phyloP scores from a whole-genome alignment of 2,113 vertebrate genomes.

The Syrrhaptes paradoxus region DNA sequence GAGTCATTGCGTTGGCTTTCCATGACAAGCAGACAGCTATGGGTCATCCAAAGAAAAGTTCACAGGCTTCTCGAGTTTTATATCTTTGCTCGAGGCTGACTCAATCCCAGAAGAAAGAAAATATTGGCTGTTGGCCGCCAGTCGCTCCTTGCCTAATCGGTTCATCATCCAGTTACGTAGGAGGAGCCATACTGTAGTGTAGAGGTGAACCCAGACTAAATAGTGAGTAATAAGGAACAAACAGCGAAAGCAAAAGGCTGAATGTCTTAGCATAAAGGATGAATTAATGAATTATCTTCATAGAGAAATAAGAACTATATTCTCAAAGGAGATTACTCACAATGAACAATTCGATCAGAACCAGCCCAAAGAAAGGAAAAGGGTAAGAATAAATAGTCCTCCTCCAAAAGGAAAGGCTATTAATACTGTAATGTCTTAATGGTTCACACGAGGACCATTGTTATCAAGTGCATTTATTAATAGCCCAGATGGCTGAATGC shows the following conservation, averaged over 20 bases:
- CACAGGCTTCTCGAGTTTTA: not conserved
- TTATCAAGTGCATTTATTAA: slow-evolving; percentile 58
- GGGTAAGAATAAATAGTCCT: slow-evolving; percentile 39
- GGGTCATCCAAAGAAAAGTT: not conserved
- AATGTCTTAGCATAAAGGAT: slow-evolving; percentile 4
- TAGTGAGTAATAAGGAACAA: not conserved
- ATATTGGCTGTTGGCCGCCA: not conserved
- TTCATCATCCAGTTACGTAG: not conserved
- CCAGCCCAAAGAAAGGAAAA: slow-evolving; percentile 35
- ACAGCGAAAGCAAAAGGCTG: not conserved
- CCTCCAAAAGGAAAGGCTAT: slow-evolving; percentile 55
- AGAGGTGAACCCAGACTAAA: slow-evolving; percentile 3
- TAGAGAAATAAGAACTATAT: slow-evolving; percentile 2
- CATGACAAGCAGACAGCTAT: not conserved
- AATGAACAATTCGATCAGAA: slow-evolving; percentile 26
- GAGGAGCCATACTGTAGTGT: rapidly evolving
- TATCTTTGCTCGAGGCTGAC: not conserved
- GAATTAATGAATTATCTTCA: slow-evolving; percentile 46
- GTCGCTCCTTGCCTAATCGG: not conserved
- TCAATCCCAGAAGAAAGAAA: not conserved
- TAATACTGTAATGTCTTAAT: slow-evolving; percentile 47
- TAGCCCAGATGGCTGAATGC: not conserved
- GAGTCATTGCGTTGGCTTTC: not conserved
- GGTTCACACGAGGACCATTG: slow-evolving; percentile 40
- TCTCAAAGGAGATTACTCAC: slow-evolving; percentile 54